phyloP scores from a whole-genome alignment of 1,140 invertebrate species.

The Cotesia typhae region DNA sequence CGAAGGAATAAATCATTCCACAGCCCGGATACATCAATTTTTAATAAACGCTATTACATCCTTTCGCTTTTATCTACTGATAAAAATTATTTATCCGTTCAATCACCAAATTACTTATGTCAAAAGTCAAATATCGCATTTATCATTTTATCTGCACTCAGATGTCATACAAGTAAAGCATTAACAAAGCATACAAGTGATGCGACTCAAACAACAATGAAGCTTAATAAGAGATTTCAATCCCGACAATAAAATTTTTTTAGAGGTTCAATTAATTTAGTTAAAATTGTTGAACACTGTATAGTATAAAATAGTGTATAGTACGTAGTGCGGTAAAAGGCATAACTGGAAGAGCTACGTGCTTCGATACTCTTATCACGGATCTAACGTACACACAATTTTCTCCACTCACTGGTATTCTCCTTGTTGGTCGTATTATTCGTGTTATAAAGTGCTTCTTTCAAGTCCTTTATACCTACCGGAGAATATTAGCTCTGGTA shows the following conservation, averaged over 20 bases:
- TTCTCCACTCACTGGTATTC: background rate
- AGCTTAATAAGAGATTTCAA: slow-evolving; percentile 33
- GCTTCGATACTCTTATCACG: slow-evolving; percentile 33
- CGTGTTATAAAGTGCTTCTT: background rate
- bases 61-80: no score
- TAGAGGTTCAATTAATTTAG: slow-evolving; percentile 34
- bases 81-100: no score
- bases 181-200: no score
- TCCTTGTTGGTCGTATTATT: background rate
- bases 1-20: background rate
- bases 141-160: no score
- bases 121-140: no score
- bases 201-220: slow-evolving; percentile 23
- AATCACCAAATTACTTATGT: no score
- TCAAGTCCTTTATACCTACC: no score
- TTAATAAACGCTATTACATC: no score
- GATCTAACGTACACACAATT: slow-evolving; percentile 30
- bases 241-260: slow-evolving; percentile 37
- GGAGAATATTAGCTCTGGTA: background rate
- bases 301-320: no score
- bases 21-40: background rate
- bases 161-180: no score
- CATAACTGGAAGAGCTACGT: slow-evolving; percentile 7
- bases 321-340: slow-evolving; percentile 23
- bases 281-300: slow-evolving; percentile 32